phyloP scores from a whole-genome alignment of 2,113 vertebrate genomes.

The Poeciliopsis prolifica region DNA sequence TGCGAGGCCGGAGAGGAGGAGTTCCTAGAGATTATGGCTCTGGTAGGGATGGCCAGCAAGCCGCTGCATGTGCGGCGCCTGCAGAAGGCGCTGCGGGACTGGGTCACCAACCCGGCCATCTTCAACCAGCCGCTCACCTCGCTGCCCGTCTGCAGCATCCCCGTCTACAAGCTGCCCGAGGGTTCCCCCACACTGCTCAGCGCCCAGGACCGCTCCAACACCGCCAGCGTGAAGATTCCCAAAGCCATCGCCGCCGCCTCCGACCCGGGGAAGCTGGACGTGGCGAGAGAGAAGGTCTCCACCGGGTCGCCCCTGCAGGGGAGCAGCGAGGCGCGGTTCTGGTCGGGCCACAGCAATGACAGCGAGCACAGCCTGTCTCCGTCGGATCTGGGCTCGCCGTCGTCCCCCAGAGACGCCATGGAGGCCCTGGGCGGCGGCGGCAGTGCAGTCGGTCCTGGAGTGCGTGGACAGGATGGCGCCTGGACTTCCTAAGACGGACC shows the following conservation, averaged over 20 bases:
- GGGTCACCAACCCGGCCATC: conserved; percentile 96
- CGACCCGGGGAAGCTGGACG: conserved; percentile 75
- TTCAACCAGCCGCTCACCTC: conserved; percentile 97
- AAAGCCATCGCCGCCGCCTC: conserved; percentile 85
- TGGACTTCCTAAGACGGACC: conserved; percentile 85
- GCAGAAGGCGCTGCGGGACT: conserved; percentile 96
- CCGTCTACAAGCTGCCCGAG: conserved; percentile 95
- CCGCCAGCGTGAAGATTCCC: conserved; percentile 84
- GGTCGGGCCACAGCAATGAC: conserved; percentile 89
- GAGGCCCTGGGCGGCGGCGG: conserved; percentile 90
- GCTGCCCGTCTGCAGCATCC: conserved; percentile 97
- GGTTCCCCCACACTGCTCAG: conserved; percentile 80
- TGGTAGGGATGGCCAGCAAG: conserved; percentile 98
- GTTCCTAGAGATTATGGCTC: conserved; percentile 98
- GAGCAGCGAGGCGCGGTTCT: conserved; percentile 84
- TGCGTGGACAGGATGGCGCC: conserved; percentile 93
- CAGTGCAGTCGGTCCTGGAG: conserved; percentile 91
- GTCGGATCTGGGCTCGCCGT: conserved; percentile 90
- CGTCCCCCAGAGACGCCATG: conserved; percentile 90
- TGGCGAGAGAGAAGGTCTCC: conserved; percentile 66
- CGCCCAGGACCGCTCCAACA: conserved; percentile 77
- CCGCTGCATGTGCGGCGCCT: conserved; percentile 94
- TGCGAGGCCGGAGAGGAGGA: conserved; percentile 98
- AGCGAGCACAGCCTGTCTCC: conserved; percentile 92
- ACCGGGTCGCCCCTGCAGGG: conserved; percentile 83